Percentiles rank a stretch among this genome's conserved stretches.
These are phyloP conservation scores for Glyptemys insculpta DNA, from an alignment of 2,797 vertebrate species.

Conservation along the genomic window DNA sequence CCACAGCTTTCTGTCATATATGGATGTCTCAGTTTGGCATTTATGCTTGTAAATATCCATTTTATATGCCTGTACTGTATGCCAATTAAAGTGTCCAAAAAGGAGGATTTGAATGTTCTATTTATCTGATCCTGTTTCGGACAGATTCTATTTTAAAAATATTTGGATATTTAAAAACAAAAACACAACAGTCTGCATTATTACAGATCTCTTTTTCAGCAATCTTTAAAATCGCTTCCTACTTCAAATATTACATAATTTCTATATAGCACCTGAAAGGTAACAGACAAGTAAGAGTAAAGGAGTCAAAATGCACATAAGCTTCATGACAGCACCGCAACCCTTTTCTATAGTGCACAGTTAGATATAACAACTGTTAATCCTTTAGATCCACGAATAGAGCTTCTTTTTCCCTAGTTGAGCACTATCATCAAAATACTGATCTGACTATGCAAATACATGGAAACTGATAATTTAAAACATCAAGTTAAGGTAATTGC, in stretches of 20 bases:
- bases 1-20: rapidly evolving
- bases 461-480: background rate
- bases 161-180: background rate
- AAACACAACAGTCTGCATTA: background rate
- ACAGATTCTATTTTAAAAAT: background rate
- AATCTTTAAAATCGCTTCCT: background rate
- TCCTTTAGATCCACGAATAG: background rate
- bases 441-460: background rate
- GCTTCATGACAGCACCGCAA: background rate
- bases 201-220: background rate
- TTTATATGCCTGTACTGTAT: background rate
- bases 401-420: background rate
- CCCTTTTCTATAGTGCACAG: background rate
- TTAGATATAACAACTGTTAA: background rate
- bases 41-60: background rate
- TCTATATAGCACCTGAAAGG: background rate
- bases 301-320: background rate
- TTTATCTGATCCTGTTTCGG: background rate
- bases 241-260: background rate
- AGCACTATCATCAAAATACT: background rate
- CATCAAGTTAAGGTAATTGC: background rate
- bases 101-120: background rate
- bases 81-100: background rate
- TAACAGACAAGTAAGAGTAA: background rate
- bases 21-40: background rate